A percentile compares a stretch with the other conserved stretches of the same genome.
phyloP scores from a whole-genome alignment of 53 echinoderm and acorn worm species.

The Paracentrotus lividus region DNA sequence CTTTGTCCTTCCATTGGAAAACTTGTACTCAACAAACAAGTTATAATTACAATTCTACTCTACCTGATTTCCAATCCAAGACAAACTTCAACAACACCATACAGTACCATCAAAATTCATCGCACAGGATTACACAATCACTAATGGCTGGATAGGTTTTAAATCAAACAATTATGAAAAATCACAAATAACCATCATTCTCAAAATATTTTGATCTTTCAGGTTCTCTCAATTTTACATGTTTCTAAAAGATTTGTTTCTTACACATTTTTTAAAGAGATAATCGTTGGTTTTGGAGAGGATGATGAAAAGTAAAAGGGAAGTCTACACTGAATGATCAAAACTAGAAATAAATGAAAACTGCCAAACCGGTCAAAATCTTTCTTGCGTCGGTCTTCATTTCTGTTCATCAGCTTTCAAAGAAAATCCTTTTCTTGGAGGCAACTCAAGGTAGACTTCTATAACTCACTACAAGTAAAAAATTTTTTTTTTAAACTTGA shows the following conservation, averaged over 20 bases:
- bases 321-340: too few species aligned
- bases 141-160: slow-evolving; percentile 22
- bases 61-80: background rate
- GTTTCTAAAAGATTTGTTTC: background rate
- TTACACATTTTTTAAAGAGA: background rate
- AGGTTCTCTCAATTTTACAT: background rate
- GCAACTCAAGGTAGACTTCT: too few species aligned
- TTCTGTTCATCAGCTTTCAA: too few species aligned
- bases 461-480: background rate
- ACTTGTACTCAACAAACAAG: slow-evolving; percentile 19
- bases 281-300: too few species aligned
- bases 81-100: background rate
- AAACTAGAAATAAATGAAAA: too few species aligned
- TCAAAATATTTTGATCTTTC: background rate
- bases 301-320: too few species aligned
- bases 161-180: background rate
- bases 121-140: slow-evolving; percentile 27
- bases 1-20: background rate
- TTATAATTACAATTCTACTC: slow-evolving; percentile 25
- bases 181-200: background rate
- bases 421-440: too few species aligned
- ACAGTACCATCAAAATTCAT: slow-evolving; percentile 7
- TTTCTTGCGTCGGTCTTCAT: too few species aligned
- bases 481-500: background rate
- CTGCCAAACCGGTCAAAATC: too few species aligned